These are phyloP conservation scores for Tamandua tetradactyla DNA, from an alignment of 2,797 vertebrate species.

Conservation along the genomic window DNA sequence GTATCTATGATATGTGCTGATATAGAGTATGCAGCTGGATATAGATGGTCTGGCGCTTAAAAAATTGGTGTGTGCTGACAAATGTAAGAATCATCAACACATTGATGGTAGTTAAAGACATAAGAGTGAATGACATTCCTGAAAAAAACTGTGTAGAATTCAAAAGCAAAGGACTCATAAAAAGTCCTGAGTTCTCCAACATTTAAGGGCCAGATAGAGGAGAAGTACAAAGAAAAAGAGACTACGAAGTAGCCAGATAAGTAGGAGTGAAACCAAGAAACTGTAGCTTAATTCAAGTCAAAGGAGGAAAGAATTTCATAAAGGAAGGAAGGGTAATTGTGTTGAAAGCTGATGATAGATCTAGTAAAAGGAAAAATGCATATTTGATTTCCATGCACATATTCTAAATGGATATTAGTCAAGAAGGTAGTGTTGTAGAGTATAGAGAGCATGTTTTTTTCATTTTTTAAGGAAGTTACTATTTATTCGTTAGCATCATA, in stretches of 20 bases:
- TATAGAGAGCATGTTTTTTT: too few species aligned
- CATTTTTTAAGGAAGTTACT: slow-evolving; percentile 82
- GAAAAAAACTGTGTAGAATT: neutral
- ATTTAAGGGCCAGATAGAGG: neutral
- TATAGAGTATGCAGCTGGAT: neutral
- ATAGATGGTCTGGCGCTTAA: neutral
- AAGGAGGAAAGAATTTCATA: slow-evolving; percentile 1
- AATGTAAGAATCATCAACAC: neutral
- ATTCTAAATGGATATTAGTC: neutral
- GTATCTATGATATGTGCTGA: neutral
- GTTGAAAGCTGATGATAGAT: neutral
- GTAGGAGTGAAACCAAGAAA: neutral
- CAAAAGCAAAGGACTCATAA: neutral
- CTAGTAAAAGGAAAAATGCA: neutral
- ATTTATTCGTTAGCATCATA: slow-evolving; percentile 84
- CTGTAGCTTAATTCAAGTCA: neutral
- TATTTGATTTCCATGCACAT: slow-evolving; percentile 13
- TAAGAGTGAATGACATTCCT: neutral
- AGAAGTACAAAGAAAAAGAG: neutral
- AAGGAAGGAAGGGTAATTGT: neutral
- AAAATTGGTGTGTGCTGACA: slow-evolving; percentile 14
- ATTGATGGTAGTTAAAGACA: neutral
- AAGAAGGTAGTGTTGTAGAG: slow-evolving; percentile 45
- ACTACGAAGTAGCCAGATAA: neutral
- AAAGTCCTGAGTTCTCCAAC: neutral